Conservation (phyloP, 2,113 vertebrate genomes). For the Microtus montanus region DNA sequence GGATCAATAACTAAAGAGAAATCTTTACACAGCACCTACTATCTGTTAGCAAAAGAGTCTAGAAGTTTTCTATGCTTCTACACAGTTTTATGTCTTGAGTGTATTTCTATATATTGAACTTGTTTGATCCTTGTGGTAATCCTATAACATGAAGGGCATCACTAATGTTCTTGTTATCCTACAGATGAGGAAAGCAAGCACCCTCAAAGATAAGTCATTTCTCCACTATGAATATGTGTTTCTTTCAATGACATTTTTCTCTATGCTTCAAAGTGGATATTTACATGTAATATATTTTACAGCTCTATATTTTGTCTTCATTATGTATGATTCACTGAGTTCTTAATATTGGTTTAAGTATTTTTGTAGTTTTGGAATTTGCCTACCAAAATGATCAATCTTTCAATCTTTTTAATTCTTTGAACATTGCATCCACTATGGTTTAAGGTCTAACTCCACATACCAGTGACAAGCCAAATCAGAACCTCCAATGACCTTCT, state of each 20-base stretch:
- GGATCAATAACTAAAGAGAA: neutral
- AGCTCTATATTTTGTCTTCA: neutral
- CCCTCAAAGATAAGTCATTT: neutral
- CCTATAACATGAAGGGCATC: neutral
- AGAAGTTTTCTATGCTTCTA: neutral
- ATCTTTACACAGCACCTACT: neutral
- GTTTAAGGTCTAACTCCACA: neutral
- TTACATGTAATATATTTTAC: neutral
- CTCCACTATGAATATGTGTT: neutral
- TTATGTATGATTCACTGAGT: neutral
- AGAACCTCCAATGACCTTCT: neutral
- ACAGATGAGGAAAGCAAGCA: slow-evolving; percentile 7
- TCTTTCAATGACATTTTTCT: neutral
- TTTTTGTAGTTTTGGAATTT: slow-evolving; percentile 31
- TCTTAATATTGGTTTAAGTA: neutral
- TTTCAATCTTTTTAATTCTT: slow-evolving; percentile 32
- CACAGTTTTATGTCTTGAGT: neutral
- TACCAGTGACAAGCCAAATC: too few species aligned
- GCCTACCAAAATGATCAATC: neutral
- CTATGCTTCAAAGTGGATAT: neutral
- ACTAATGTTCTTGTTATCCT: neutral
- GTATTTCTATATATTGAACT: neutral
- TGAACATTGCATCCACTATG: neutral
- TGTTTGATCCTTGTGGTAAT: neutral
- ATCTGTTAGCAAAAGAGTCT: neutral